phyloP scores from a whole-genome alignment of 2,888 invertebrate species.

The Heliconius hortense region DNA sequence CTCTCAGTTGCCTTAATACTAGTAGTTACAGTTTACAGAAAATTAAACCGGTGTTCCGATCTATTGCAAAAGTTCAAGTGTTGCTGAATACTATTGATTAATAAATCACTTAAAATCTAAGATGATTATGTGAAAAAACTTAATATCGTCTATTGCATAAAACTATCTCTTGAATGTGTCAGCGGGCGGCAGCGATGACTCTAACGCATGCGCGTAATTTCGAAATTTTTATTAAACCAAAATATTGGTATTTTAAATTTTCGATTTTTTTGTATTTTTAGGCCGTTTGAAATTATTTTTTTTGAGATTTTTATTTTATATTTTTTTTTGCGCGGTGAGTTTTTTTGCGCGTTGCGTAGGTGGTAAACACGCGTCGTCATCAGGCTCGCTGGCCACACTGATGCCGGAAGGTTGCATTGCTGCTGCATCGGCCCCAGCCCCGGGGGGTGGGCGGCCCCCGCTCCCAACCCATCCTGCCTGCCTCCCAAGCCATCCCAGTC shows the following conservation, averaged over 20 bases:
- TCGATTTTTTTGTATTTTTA: slow-evolving; percentile 52
- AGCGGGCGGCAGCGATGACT: slow-evolving; percentile 68
- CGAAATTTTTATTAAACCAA: slow-evolving; percentile 66
- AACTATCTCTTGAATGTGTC: slow-evolving; percentile 79
- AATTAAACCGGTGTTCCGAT: slow-evolving; percentile 69
- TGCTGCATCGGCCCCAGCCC: slow-evolving; percentile 64
- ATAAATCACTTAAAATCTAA: slow-evolving; percentile 77
- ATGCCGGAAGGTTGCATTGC: slow-evolving; percentile 69
- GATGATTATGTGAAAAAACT: slow-evolving; percentile 75
- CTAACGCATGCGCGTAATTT: slow-evolving; percentile 77
- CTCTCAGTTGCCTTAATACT: slow-evolving; percentile 78
- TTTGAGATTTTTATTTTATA: slow-evolving; percentile 50
- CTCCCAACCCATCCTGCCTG: slow-evolving; percentile 55
- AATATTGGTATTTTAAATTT: slow-evolving; percentile 70
- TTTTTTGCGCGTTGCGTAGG: slow-evolving; percentile 77
- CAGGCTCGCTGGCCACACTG: slow-evolving; percentile 81
- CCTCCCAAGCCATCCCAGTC: slow-evolving; percentile 62
- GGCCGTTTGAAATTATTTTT: slow-evolving; percentile 59
- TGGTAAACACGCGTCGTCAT: slow-evolving; percentile 78
- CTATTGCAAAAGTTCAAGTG: slow-evolving; percentile 75
- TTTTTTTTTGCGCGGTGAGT: slow-evolving; percentile 57
- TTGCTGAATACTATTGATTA: slow-evolving; percentile 78
- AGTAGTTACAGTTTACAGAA: slow-evolving; percentile 73
- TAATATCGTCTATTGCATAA: slow-evolving; percentile 79
- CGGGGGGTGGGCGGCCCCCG: slow-evolving; percentile 58